phyloP scores from a whole-genome alignment of 2,888 invertebrate species.

The Diachrysia chrysitis region DNA sequence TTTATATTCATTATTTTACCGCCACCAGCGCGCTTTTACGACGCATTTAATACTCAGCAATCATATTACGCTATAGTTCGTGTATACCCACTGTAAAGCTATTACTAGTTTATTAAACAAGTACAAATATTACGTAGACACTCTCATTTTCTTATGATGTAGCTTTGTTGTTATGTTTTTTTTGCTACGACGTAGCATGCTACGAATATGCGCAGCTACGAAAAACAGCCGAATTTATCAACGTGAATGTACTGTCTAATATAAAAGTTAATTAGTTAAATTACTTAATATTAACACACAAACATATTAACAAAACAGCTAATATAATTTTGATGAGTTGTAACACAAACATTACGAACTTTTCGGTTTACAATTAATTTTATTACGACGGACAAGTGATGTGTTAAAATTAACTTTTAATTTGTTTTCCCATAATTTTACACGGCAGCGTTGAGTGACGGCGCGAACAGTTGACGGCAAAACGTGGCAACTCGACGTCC shows the following conservation, averaged over 20 bases:
- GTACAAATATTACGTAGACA: slow-evolving; percentile 51
- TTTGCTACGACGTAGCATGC: slow-evolving; percentile 58
- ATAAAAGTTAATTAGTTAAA: not conserved
- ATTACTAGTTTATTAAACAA: slow-evolving; percentile 57
- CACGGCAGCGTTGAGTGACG: slow-evolving; percentile 40
- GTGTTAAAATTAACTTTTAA: slow-evolving; percentile 54
- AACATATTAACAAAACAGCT: slow-evolving; percentile 17
- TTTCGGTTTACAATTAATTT: slow-evolving; percentile 42
- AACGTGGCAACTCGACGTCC: slow-evolving; percentile 31
- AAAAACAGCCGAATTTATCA: slow-evolving; percentile 20
- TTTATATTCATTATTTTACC: slow-evolving; percentile 78
- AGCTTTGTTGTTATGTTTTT: slow-evolving; percentile 18
- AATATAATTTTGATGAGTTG: slow-evolving; percentile 1
- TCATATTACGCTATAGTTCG: slow-evolving; percentile 57
- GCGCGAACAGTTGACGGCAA: slow-evolving; percentile 52
- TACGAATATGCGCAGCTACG: slow-evolving; percentile 44
- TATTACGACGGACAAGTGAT: slow-evolving; percentile 38
- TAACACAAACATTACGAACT: slow-evolving; percentile 20
- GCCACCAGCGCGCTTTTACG: slow-evolving; percentile 66
- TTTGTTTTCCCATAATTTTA: slow-evolving; percentile 53
- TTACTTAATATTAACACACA: slow-evolving; percentile 6
- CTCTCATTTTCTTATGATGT: slow-evolving; percentile 31
- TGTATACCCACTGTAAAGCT: slow-evolving; percentile 43
- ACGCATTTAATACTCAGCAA: slow-evolving; percentile 66
- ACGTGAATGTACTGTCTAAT: not conserved